These are phyloP conservation scores for Orycteropus afer DNA, from an alignment of 2,113 vertebrate genomes.

Conservation along the genomic window DNA sequence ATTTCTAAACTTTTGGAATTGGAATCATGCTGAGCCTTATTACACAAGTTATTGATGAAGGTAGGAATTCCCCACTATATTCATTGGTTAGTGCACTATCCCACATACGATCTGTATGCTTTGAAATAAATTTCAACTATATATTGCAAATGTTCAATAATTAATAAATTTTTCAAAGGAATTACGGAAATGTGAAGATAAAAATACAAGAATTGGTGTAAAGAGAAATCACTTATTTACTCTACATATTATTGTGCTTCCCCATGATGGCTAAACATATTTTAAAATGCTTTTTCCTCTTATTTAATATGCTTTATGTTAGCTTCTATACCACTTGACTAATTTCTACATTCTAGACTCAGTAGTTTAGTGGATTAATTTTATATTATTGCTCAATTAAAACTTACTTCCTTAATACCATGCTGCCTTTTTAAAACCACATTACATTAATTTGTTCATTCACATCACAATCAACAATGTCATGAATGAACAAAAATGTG, in stretches of 20 bases:
- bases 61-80: no score
- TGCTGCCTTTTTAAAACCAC: constrained; percentile 40
- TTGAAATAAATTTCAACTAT: neutral
- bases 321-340: neutral
- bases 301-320: neutral
- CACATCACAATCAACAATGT: constrained; percentile 74
- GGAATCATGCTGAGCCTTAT: neutral
- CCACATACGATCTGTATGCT: neutral
- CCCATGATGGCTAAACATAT: neutral
- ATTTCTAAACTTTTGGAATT: no score
- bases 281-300: neutral
- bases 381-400: constrained; percentile 56
- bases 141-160: neutral
- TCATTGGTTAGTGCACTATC: no score
- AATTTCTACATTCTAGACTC: constrained; percentile 24
- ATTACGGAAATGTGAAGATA: neutral
- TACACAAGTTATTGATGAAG: neutral
- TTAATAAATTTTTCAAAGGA: constrained; percentile 15
- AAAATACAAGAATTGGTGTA: constrained; percentile 8
- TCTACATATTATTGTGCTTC: neutral
- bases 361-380: constrained; percentile 51
- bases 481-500: constrained; percentile 72
- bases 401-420: constrained; percentile 72
- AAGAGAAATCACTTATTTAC: neutral
- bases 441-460: constrained; percentile 58